Evolutionary conservation across 2,113 vertebrate genomes (phyloP).

Genomic region (Bubo bubo): DNA sequence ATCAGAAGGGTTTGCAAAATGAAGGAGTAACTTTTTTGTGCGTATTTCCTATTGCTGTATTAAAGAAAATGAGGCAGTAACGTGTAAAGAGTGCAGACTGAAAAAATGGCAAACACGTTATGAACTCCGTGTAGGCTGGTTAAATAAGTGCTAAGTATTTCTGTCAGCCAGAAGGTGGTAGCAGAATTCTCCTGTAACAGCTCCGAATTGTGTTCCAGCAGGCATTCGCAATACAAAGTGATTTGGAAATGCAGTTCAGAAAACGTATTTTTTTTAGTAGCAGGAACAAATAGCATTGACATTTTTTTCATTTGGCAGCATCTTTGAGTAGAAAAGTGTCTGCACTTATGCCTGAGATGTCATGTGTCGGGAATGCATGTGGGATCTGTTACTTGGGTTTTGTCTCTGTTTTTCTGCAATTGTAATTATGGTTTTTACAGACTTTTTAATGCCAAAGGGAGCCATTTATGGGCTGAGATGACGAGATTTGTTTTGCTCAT

Average conservation of each 20-base stretch:
- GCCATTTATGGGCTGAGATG: conserved; percentile 22
- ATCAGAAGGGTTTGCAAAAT: background rate
- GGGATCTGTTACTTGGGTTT: conserved; percentile 50
- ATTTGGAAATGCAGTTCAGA: conserved; percentile 49
- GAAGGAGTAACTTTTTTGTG: background rate
- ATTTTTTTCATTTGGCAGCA: conserved; percentile 35
- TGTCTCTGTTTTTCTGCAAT: conserved; percentile 51
- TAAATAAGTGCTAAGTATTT: background rate
- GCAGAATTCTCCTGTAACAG: conserved; percentile 59
- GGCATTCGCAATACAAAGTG: conserved; percentile 15
- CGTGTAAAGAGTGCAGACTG: background rate
- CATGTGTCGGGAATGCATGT: background rate
- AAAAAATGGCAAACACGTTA: background rate
- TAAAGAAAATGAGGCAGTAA: background rate
- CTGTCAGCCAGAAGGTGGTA: conserved; percentile 74
- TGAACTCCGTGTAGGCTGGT: background rate
- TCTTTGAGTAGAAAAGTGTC: conserved; percentile 42
- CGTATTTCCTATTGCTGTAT: background rate
- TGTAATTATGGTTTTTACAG: conserved; percentile 52
- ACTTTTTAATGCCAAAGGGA: conserved; percentile 48
- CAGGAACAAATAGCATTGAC: conserved; percentile 48
- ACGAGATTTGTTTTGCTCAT: conserved; percentile 1
- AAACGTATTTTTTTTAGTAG: conserved; percentile 47
- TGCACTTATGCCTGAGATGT: conserved; percentile 51
- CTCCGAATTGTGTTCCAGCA: conserved; percentile 26